Evolutionary conservation across 2,888 invertebrate genomes (phyloP).

Genomic region (Chorisops tibialis): DNA sequence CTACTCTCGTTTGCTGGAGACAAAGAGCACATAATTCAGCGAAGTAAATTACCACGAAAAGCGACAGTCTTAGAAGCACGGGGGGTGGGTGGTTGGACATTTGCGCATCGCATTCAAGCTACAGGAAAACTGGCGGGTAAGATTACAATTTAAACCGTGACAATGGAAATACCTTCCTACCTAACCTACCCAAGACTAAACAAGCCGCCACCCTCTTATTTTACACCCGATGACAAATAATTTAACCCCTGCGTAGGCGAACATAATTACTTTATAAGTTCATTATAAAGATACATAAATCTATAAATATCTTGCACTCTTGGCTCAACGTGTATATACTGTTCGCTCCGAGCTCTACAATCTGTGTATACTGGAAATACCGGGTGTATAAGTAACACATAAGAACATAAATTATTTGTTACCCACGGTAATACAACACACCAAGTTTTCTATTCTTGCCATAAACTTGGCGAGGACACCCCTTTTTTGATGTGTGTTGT

Average conservation of each 20-base stretch:
- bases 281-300: slow-evolving; percentile 52
- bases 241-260: slow-evolving; percentile 30
- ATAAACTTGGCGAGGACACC: slow-evolving; percentile 30
- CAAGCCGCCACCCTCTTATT: not conserved
- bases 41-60: slow-evolving; percentile 30
- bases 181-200: not conserved
- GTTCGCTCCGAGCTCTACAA: not conserved
- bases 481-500: slow-evolving; percentile 30
- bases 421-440: slow-evolving; percentile 24
- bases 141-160: not conserved
- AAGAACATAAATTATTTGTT: slow-evolving; percentile 30
- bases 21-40: slow-evolving; percentile 28
- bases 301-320: slow-evolving; percentile 38
- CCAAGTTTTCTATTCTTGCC: slow-evolving; percentile 29
- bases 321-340: slow-evolving; percentile 15
- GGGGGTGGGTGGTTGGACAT: not conserved
- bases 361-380: slow-evolving; percentile 9
- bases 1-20: slow-evolving; percentile 13
- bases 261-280: slow-evolving; percentile 53
- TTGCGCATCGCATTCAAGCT: too few species aligned
- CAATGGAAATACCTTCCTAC: too few species aligned
- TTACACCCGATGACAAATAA: slow-evolving; percentile 30
- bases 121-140: not conserved
- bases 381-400: slow-evolving; percentile 12
- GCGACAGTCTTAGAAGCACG: slow-evolving; percentile 19